These are phyloP conservation scores for Pogonophryne albipinna DNA, from an alignment of 2,797 vertebrate species.

Conservation along the genomic window DNA sequence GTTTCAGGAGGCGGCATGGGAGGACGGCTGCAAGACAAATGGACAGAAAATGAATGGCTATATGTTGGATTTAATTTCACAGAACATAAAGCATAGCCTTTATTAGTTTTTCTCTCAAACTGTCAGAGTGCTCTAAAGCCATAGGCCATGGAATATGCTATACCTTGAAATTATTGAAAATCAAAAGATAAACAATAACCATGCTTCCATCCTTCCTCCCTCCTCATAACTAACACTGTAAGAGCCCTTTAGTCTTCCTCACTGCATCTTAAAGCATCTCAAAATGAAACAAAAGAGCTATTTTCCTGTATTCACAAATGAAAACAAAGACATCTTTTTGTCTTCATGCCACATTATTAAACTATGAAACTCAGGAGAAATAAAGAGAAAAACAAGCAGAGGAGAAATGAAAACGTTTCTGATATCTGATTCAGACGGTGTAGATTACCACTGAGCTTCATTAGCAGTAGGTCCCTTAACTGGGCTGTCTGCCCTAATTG, in stretches of 20 bases:
- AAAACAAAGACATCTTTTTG: slow-evolving; percentile 28
- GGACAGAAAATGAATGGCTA: slow-evolving; percentile 52
- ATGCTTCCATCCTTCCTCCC: slow-evolving; percentile 16
- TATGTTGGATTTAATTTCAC: slow-evolving; percentile 82
- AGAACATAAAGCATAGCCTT: slow-evolving; percentile 81
- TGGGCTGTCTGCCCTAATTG: slow-evolving; percentile 60
- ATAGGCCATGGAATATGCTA: slow-evolving; percentile 59
- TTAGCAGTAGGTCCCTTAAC: slow-evolving; percentile 61
- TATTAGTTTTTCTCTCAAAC: slow-evolving; percentile 70
- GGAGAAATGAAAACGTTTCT: slow-evolving; percentile 44
- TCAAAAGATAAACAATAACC: slow-evolving; percentile 74
- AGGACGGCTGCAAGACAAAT: slow-evolving; percentile 55
- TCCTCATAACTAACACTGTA: slow-evolving; percentile 53
- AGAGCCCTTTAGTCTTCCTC: slow-evolving; percentile 35
- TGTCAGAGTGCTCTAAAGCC: slow-evolving; percentile 59
- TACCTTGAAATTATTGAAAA: slow-evolving; percentile 70
- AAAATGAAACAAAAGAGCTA: slow-evolving; percentile 43
- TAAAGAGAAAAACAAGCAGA: slow-evolving; percentile 22
- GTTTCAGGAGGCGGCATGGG: slow-evolving; percentile 34
- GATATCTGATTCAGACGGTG: slow-evolving; percentile 62
- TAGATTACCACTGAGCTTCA: slow-evolving; percentile 63
- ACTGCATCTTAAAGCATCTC: slow-evolving; percentile 35
- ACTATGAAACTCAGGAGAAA: slow-evolving; percentile 25
- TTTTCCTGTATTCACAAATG: slow-evolving; percentile 40
- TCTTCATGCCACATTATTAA: slow-evolving; percentile 45